Percentiles rank a stretch among this genome's conserved stretches.
Evolutionary conservation across 2,113 vertebrate genomes (phyloP).

Genomic region (Rhabdornis inornatus): DNA sequence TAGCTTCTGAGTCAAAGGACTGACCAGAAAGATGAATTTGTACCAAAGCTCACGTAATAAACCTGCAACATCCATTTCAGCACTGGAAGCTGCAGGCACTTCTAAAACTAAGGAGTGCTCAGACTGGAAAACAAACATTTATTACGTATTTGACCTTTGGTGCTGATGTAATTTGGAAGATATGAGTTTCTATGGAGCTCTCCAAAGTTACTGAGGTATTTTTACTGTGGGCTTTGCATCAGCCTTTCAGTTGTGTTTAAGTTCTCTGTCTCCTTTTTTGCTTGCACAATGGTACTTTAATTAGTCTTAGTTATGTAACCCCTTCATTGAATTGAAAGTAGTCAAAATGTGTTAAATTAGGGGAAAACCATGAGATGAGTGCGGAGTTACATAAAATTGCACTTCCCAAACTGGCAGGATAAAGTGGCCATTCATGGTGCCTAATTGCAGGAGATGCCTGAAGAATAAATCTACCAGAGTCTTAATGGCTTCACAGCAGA

Average conservation of each 20-base stretch:
- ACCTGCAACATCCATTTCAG: neutral
- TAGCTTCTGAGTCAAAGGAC: neutral
- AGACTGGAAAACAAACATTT: neutral
- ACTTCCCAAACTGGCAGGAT: neutral
- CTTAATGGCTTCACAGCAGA: neutral
- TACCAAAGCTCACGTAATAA: neutral
- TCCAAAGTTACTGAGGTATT: neutral
- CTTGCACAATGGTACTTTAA: neutral
- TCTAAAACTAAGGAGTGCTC: neutral
- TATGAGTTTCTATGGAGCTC: neutral
- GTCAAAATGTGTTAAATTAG: neutral
- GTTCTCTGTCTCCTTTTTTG: neutral
- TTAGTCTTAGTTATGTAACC: constrained; percentile 26
- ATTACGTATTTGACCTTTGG: neutral
- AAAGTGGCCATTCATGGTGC: neutral
- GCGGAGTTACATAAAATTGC: neutral
- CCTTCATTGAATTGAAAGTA: neutral
- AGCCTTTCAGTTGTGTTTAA: neutral
- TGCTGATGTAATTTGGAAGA: neutral
- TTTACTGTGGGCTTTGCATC: neutral
- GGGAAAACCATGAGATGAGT: neutral
- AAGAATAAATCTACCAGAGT: neutral
- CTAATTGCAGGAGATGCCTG: neutral
- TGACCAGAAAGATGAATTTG: neutral
- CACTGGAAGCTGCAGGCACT: neutral